Evolutionary conservation across 2,888 invertebrate genomes (phyloP).

Genomic region (Halictus quadricinctus): DNA sequence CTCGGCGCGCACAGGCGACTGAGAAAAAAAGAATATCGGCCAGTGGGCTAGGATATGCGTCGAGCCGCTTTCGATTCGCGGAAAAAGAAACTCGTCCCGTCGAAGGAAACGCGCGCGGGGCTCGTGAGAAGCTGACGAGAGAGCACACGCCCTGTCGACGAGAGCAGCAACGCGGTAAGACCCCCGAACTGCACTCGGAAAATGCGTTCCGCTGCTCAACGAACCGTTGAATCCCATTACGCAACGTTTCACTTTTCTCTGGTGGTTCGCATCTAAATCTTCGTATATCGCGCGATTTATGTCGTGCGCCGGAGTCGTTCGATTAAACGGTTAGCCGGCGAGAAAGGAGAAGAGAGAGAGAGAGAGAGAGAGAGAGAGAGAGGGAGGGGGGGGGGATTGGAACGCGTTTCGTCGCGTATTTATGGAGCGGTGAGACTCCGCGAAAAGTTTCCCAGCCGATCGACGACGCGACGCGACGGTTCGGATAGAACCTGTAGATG

Average conservation of each 20-base stretch:
- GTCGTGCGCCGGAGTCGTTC: background rate
- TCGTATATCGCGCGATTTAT: background rate
- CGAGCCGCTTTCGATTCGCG: conserved; percentile 53
- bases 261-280: conserved; percentile 2
- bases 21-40: conserved; percentile 39
- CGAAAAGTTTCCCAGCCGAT: conserved; percentile 1
- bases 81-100: conserved; percentile 58
- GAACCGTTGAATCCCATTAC: conserved; percentile 19
- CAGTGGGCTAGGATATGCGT: conserved; percentile 48
- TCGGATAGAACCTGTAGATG: background rate
- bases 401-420: conserved; percentile 1
- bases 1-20: background rate
- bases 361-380: background rate
- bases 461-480: background rate
- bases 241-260: conserved; percentile 21
- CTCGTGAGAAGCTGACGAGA: conserved; percentile 13
- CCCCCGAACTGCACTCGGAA: background rate
- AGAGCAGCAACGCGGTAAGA: background rate
- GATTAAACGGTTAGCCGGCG: background rate
- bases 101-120: background rate
- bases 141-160: background rate
- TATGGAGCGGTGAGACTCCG: background rate
- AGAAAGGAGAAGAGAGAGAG: background rate
- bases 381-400: background rate
- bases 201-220: background rate